A percentile compares a stretch with the other conserved stretches of the same genome.
These are phyloP conservation scores for Melanophora roralis DNA, from an alignment of 2,888 invertebrate species.

Conservation along the genomic window DNA sequence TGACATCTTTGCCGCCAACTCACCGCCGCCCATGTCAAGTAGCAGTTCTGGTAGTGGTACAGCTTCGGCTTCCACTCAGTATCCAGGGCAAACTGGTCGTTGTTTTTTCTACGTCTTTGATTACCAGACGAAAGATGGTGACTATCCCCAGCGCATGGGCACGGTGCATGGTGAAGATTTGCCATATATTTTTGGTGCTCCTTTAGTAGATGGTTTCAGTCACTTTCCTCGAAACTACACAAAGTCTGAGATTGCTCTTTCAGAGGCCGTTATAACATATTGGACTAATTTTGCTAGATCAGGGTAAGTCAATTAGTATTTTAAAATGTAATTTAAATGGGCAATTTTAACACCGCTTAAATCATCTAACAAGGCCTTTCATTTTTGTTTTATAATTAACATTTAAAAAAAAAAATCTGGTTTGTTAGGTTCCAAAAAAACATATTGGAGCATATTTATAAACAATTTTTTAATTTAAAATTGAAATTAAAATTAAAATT, in stretches of 20 bases:
- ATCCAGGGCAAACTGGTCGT: conserved; percentile 79
- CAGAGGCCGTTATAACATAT: conserved; percentile 92
- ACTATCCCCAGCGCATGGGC: conserved; percentile 94
- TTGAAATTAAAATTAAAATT: no score
- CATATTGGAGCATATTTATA: not conserved
- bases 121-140: conserved; percentile 93
- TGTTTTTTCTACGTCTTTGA: conserved; percentile 95
- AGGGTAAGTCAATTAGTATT: conserved; percentile 82
- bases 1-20: conserved; percentile 85
- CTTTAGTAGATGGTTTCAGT: conserved; percentile 87
- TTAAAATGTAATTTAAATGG: no score
- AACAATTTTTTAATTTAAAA: not conserved
- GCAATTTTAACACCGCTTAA: no score
- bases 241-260: conserved; percentile 88
- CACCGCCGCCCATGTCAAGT: conserved; percentile 73
- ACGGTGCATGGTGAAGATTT: conserved; percentile 95
- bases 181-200: conserved; percentile 94
- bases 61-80: conserved; percentile 69
- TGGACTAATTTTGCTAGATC: conserved; percentile 92
- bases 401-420: no score
- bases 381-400: no score
- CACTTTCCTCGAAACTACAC: conserved; percentile 94
- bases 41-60: conserved; percentile 63
- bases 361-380: no score
- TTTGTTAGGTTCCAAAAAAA: no score